These are phyloP conservation scores for Oikopleura vanhoeffeni DNA, from an alignment of 23 tunicate species.

Conservation along the genomic window DNA sequence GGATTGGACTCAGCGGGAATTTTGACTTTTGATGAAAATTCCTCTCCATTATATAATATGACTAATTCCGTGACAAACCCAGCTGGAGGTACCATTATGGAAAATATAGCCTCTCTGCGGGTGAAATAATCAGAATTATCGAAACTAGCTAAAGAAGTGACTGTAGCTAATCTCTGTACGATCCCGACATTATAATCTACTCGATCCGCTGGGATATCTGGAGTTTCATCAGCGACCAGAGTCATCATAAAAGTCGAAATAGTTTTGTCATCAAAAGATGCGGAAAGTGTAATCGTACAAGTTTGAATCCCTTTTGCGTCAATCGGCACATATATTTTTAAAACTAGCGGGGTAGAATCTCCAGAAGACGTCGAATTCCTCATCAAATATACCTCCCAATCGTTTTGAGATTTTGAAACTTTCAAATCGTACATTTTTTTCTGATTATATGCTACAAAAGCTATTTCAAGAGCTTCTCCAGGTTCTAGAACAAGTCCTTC, in stretches of 20 bases:
- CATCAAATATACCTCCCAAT: background rate
- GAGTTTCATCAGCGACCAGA: background rate
- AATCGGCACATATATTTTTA: background rate
- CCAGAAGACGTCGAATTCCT: background rate
- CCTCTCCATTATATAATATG: background rate
- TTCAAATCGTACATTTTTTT: background rate
- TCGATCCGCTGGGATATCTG: background rate
- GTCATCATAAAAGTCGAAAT: background rate
- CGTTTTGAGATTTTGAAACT: background rate
- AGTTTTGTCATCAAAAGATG: background rate
- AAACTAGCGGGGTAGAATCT: background rate
- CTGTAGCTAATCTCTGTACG: background rate
- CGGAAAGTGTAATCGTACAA: background rate
- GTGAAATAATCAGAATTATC: background rate
- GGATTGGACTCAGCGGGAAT: background rate
- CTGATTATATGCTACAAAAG: background rate
- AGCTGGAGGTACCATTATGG: background rate
- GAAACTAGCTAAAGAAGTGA: background rate
- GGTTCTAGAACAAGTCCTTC: constrained; percentile 10
- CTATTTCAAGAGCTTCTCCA: background rate
- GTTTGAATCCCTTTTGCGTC: background rate
- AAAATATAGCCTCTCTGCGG: background rate
- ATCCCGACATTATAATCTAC: background rate
- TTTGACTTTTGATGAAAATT: background rate
- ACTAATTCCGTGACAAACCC: background rate